Evolutionary conservation across 2,113 vertebrate genomes (phyloP), one percentile per base, ranked within the genome.

Genomic region (Gallinago jamesoni): DNA sequence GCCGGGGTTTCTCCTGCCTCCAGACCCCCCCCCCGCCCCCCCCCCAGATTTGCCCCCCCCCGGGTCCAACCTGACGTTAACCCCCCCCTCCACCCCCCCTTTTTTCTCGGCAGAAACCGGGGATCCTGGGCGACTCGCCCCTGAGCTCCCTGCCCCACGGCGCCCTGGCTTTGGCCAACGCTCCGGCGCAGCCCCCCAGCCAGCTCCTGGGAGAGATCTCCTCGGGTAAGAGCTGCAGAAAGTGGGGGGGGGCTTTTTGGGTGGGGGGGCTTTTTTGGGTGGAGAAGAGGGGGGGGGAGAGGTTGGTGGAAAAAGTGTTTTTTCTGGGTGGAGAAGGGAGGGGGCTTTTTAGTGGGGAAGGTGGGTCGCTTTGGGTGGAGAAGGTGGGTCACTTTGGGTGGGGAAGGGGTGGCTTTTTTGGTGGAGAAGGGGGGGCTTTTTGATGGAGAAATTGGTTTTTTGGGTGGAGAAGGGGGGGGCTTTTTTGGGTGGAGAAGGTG

Each of bases 111-210:
- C 96, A 97, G 97, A 99, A 99, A 97, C 98, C 98, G 10, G 99
- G 99, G 79, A 98, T 99, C 93, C 97, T 99, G 55, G 98, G 98
- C 76, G 99, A 99, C 60, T 98, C 98, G 68, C 98, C 98, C 62
- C 93, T 99, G 31, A 96, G 97, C 43, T 80, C 96, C 57, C 93
- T 97, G 91, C 98, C 75, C 77, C 98, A 96, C 16, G 88, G 96
- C 56, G 27, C 95, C 24, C 41, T 96, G 47, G 87, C 69, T 59
- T 90, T 98, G 75, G 94, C 98, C 23, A 68, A 43, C 8, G 47
- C 89, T 12, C 80, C 90, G 2, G 53, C 85, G 56, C 98, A 98
- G 93, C 97, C 98, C 81, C 97, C 98, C 50, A 81, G 95, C 93
- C 98, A 98, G 94, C 97, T 99, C 94, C 97, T 97, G 56, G 98